Conservation (phyloP, 2,113 vertebrate species). For the Puma concolor region DNA sequence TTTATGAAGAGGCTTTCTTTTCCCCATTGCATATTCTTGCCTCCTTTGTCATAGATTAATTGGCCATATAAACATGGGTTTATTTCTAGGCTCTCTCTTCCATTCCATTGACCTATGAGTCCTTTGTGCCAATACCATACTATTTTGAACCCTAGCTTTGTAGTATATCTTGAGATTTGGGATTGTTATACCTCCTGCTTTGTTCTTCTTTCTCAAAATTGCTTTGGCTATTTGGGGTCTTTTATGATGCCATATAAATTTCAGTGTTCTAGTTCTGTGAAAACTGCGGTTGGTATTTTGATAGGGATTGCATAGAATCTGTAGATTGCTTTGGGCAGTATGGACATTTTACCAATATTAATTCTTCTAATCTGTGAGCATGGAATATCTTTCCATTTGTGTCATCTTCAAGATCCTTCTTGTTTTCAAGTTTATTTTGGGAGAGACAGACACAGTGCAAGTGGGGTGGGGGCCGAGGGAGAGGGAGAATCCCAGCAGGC, state of each 20-base stretch:
- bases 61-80: neutral
- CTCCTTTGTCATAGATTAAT: neutral
- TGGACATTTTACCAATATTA: neutral
- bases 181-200: neutral
- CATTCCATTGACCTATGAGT: neutral
- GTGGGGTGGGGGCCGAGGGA: too few relatives aligned
- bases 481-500: too few relatives aligned
- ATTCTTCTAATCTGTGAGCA: neutral
- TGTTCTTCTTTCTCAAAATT: neutral
- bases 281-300: neutral
- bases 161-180: neutral
- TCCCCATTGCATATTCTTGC: neutral
- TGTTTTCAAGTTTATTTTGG: too few relatives aligned
- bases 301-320: neutral
- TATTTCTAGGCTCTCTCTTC: neutral
- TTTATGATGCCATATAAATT: neutral
- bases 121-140: neutral
- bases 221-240: neutral
- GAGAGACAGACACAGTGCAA: too few relatives aligned
- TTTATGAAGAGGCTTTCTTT: neutral
- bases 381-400: neutral
- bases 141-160: neutral
- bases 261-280: neutral
- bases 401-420: neutral
- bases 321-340: neutral